Base-by-base conservation (phyloP, 2,888 invertebrate species). In the Dryadula phaetusa region DNA sequence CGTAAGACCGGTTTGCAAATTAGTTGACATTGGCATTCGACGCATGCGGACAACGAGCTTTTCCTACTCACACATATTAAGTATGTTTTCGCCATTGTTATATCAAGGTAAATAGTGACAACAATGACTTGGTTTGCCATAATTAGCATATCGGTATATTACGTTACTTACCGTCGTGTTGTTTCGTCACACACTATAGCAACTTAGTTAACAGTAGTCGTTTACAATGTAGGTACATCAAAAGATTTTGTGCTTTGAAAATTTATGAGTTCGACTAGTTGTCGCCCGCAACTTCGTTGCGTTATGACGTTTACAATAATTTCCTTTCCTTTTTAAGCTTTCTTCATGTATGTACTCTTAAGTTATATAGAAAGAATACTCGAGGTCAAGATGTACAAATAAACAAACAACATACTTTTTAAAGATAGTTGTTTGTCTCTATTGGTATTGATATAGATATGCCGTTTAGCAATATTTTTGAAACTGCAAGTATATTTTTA, bases 1-100 rank as follows among this genome's bases (percentile, higher is more conserved):
- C 82, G 88, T 86, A 85, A 75, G 82, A 85, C 86, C 76, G 79
- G 88, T 86, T 90, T 90, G 87, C 86, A 87, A 90, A 90, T 89
- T 77, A 87, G 81, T 80, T 85, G 87, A 84, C 87, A 88, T 89
- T 89, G 88, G 84, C 86, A 90, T 88, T 90, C 89, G 83, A 32
- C 46, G 64, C 69, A 66, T 56, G 64, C 63, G 47, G 46, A 52
- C 47, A 22, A 47, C 65, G 64, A 65, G 69, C 58, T 58, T 66
- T 64, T 63, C 60, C 69, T 69, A 66, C 62, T 64, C 66, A 69
- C 72, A 52, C 69, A 67, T 62, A 65, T 53, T 58, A 53, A 65
- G 40, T 44, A 60, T 53, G 64, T 67, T 69, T 64, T 70, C 58
- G 62, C 67, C 62, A 70, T 70, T 67, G 65, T 70, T 70, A 61